Evolutionary conservation across 2,888 invertebrate species (phyloP).

Genomic region (Caenorhabditis panamensis): DNA sequence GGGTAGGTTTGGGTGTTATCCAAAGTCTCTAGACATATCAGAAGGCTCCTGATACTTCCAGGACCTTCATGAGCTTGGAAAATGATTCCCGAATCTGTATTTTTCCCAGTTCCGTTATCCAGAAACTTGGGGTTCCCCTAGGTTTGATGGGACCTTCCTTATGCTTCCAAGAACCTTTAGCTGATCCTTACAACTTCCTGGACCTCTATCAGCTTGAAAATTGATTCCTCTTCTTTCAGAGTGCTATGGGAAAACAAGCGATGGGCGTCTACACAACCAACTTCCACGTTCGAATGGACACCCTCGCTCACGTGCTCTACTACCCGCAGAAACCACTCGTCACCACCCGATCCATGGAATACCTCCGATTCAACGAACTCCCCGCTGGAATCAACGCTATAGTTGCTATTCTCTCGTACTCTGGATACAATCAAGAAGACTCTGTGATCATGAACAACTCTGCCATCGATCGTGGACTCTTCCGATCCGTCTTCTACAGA

Average conservation of each 20-base stretch:
- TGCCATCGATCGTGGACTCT: conserved; percentile 97
- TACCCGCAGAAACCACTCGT: conserved; percentile 99
- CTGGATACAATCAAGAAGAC: conserved; percentile 99
- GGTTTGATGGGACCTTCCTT: too few relatives aligned
- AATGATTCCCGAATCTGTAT: too few relatives aligned
- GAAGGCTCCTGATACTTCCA: too few relatives aligned
- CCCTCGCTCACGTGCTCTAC: conserved; percentile 96
- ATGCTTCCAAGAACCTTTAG: too few relatives aligned
- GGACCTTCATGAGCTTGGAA: too few relatives aligned
- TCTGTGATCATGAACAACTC: conserved; percentile 91
- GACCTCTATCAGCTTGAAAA: too few relatives aligned
- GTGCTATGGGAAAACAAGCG: conserved; percentile 99
- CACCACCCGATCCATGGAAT: conserved; percentile 99
- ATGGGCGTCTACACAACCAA: conserved; percentile 99
- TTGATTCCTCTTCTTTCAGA: conserved; percentile 61
- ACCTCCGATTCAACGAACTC: conserved; percentile 87
- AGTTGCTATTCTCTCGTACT: conserved; percentile 98
- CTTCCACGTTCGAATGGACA: conserved; percentile 99
- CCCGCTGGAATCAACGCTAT: conserved; percentile 92
- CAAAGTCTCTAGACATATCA: too few relatives aligned
- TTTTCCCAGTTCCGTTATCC: too few relatives aligned
- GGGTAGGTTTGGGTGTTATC: too few relatives aligned
- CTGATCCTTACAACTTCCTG: too few relatives aligned
- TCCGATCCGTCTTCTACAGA: conserved; percentile 92
- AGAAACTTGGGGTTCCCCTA: too few relatives aligned